Evolutionary conservation across 2,113 vertebrate genomes (phyloP), one percentile per base, ranked within the genome.

Genomic region (Macaca nemestrina): DNA sequence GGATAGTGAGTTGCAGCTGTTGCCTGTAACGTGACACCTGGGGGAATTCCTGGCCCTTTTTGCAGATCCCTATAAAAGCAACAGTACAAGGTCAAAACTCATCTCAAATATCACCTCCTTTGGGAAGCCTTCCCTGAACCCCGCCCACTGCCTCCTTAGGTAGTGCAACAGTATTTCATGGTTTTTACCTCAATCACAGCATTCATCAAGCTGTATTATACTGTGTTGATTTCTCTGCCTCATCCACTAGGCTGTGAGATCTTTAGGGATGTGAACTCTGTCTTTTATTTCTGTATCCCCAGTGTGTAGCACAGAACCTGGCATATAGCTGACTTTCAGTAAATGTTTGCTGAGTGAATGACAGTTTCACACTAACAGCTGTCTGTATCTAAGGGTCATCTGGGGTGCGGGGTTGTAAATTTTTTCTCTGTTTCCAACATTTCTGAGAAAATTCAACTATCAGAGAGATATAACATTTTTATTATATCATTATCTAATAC

Each of bases 41-140:
- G 79, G 96, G 93, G 82, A 97, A 98, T 94, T 89, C 59, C 64
- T 94, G 97, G 92, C 73, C 68, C 88, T 83, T 89, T 90, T 72
- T 90, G 38, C 64, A 89, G 78, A 48, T 82, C 83, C 67, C 89
- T 96, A 94, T 94, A 97, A 97, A 97, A 95, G 97, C 83, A 97
- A 95, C n/a, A 97, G 82, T 93, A 52, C 82, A 87, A 87, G 95
- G 95, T 97, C 95, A 97, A 97, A 96, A 95, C 61, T 91, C 86
- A 89, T 97, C 96, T 98, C 93, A 97, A 95, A 94, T 97, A 95
- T 97, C 88, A 94, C 78, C 95, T 91, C 52, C 88, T 97, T 93
- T 94, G 82, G 82, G 72, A 96, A 94, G 52, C 5, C 48, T 94
- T 94, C 67, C 64, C 30, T 73, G 57, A 13, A 73, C 30, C 48